phyloP scores from a whole-genome alignment of 1,140 invertebrate species.

The Drosophila watanabei region DNA sequence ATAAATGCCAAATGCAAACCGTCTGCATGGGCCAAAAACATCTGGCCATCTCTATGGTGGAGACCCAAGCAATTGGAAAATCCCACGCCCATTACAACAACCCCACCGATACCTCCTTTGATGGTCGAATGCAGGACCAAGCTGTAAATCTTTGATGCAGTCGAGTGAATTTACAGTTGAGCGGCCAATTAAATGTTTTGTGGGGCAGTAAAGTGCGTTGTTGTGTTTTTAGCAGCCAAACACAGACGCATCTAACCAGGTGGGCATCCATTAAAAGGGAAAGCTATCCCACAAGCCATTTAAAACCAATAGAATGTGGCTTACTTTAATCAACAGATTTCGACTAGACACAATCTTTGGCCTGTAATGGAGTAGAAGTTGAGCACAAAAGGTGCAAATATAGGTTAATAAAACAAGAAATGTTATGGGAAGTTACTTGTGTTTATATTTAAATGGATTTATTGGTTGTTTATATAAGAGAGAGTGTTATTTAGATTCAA shows the following conservation, averaged over 20 bases:
- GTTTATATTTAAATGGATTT: not conserved
- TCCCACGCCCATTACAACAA: conserved; percentile 15
- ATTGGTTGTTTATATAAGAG: not conserved
- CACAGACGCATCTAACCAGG: conserved; percentile 7
- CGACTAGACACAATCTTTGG: not conserved
- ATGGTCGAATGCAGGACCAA: conserved; percentile 30
- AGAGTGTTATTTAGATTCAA: not conserved
- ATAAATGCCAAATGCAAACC: conserved; percentile 66
- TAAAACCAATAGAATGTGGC: conserved; percentile 43
- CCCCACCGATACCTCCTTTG: not conserved
- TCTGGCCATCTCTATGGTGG: conserved; percentile 29
- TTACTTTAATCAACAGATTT: conserved; percentile 12
- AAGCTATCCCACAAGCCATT: conserved; percentile 12
- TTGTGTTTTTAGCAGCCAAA: conserved; percentile 51
- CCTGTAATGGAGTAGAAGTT: not conserved
- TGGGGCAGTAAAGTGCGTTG: conserved; percentile 57
- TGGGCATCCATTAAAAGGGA: conserved; percentile 32
- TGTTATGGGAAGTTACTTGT: not conserved
- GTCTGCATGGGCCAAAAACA: conserved; percentile 42
- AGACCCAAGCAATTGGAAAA: conserved; percentile 57
- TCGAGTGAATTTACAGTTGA: conserved; percentile 66
- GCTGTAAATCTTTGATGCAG: conserved; percentile 65
- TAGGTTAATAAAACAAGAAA: not conserved
- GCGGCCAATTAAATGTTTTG: conserved; percentile 62
- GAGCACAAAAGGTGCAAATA: not conserved